A percentile compares a stretch with the other conserved stretches of the same genome.
Conservation (phyloP, 2,888 invertebrate genomes). For the Thereva nobilitata region DNA sequence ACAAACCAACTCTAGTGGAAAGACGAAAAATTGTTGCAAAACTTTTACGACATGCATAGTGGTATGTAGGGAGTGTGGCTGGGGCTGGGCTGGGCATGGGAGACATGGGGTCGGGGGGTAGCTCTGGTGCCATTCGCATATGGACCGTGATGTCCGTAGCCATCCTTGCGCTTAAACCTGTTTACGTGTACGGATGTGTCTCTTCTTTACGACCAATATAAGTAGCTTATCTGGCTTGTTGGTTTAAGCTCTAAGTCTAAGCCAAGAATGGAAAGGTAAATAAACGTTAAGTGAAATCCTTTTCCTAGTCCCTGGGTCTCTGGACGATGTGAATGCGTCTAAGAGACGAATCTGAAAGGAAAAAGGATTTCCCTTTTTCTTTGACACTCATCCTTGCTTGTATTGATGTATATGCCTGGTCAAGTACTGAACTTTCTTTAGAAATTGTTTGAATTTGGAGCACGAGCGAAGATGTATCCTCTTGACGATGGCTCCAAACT, state of each 20-base stretch:
- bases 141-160: slow-evolving; percentile 18
- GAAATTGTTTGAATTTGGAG: too few relatives aligned
- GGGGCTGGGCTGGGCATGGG: slow-evolving; percentile 4
- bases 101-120: slow-evolving; percentile 1
- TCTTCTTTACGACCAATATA: slow-evolving; percentile 34
- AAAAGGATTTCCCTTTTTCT: slow-evolving; percentile 26
- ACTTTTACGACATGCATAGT: slow-evolving; percentile 31
- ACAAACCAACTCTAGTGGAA: neutral
- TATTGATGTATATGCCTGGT: too few relatives aligned
- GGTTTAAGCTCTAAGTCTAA: slow-evolving; percentile 34
- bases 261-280: slow-evolving; percentile 34
- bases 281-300: slow-evolving; percentile 34
- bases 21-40: slow-evolving; percentile 32
- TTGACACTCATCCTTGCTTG: slow-evolving; percentile 21
- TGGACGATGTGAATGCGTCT: slow-evolving; percentile 25
- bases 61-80: neutral
- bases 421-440: too few relatives aligned
- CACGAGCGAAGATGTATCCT: too few relatives aligned
- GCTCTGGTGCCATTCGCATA: slow-evolving; percentile 9
- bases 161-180: slow-evolving; percentile 26
- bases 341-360: slow-evolving; percentile 21
- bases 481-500: too few relatives aligned
- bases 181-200: slow-evolving; percentile 31
- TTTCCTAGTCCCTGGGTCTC: slow-evolving; percentile 24
- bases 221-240: slow-evolving; percentile 33